A percentile compares a stretch with the other conserved stretches of the same genome.
Conservation (phyloP, 30 jellyfish, hydroid and myxozoan species). For the Hydractinia echinata region DNA sequence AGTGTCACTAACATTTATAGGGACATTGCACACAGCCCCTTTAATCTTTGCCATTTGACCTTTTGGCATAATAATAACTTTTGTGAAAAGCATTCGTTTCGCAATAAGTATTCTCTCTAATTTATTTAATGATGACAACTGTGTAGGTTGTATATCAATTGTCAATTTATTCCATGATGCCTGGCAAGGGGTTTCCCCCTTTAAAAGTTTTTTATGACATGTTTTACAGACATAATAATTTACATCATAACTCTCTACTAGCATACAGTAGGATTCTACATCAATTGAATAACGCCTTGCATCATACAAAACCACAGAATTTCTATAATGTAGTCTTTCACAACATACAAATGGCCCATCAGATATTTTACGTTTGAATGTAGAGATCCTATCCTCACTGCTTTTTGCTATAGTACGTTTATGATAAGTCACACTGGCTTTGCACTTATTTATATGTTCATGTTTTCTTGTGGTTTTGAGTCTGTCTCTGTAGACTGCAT, state of each 20-base stretch:
- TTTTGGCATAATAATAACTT: too few species aligned
- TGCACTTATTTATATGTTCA: too few species aligned
- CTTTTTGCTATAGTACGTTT: neutral
- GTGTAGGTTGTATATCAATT: neutral
- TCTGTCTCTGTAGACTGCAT: too few species aligned
- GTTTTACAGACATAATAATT: neutral
- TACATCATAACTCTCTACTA: neutral
- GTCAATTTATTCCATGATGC: neutral
- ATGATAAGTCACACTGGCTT: too few species aligned
- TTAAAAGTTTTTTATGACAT: neutral
- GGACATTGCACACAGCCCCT: too few species aligned
- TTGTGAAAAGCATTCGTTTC: too few species aligned
- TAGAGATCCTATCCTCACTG: neutral
- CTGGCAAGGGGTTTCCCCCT: neutral
- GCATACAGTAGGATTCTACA: neutral
- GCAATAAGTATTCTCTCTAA: too few species aligned
- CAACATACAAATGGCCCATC: conserved; percentile 6
- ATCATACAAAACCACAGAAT: neutral
- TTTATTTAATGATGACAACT: neutral
- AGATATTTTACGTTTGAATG: neutral
- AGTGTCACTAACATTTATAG: too few species aligned
- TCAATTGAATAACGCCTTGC: neutral
- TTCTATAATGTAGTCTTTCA: neutral
- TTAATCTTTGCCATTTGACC: too few species aligned
- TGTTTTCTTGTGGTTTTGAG: too few species aligned